These are phyloP conservation scores for Bergia puertoricense DNA, from an alignment of 92 coral and sea anemone species.

Conservation along the genomic window DNA sequence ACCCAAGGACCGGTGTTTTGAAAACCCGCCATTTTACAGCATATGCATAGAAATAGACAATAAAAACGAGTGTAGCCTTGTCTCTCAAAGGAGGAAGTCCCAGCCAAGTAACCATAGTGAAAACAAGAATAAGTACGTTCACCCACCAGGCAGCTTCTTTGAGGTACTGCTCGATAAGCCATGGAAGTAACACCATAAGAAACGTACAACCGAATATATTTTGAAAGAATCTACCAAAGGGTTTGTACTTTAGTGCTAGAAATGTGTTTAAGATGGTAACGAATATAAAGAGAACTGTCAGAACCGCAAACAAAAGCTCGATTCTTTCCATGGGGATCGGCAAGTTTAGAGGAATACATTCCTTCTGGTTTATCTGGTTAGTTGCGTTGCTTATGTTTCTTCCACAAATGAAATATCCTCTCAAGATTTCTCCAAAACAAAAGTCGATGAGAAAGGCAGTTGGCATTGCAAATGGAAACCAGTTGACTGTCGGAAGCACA, in stretches of 20 bases:
- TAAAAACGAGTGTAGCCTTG: slow-evolving; percentile 69
- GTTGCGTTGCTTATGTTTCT: not conserved
- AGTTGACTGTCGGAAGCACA: slow-evolving; percentile 61
- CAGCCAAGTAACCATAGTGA: slow-evolving; percentile 70
- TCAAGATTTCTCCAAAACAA: slow-evolving; percentile 69
- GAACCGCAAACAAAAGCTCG: not conserved
- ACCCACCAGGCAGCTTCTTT: slow-evolving; percentile 65
- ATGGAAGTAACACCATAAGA: slow-evolving; percentile 78
- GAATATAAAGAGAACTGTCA: not conserved
- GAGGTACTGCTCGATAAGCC: slow-evolving; percentile 74
- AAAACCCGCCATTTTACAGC: slow-evolving; percentile 83
- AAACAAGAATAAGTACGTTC: slow-evolving; percentile 44
- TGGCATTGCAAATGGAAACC: slow-evolving; percentile 68
- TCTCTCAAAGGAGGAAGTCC: slow-evolving; percentile 80
- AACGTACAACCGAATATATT: slow-evolving; percentile 53
- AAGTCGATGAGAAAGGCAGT: slow-evolving; percentile 66
- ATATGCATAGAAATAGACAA: slow-evolving; percentile 76
- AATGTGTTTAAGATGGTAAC: not conserved
- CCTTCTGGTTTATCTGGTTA: not conserved
- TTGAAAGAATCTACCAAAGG: not conserved
- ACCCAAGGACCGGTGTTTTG: slow-evolving; percentile 59
- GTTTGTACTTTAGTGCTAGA: not conserved
- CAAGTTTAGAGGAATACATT: not conserved
- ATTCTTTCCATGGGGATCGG: not conserved
- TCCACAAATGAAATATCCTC: slow-evolving; percentile 67